These are phyloP conservation scores for Coreius guichenoti DNA, from an alignment of 2,797 vertebrate species.

Conservation along the genomic window DNA sequence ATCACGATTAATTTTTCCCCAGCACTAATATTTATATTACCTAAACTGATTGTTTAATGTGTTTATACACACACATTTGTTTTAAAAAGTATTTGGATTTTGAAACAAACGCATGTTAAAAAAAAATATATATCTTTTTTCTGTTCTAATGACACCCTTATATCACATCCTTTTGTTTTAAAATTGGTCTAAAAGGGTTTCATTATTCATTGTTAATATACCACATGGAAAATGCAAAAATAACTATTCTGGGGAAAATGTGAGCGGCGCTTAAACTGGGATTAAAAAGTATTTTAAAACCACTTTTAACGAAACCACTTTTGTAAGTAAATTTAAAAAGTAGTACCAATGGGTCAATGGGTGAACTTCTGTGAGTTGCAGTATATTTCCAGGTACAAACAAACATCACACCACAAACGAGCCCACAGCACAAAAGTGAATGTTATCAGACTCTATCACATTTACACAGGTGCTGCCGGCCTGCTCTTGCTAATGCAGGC, in stretches of 20 bases:
- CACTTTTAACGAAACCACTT: neutral
- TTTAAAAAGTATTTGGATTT: too few species aligned
- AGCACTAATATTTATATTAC: too few species aligned
- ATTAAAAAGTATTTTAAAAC: neutral
- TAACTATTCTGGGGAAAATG: neutral
- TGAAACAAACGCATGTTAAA: too few species aligned
- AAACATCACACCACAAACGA: slow-evolving; percentile 12
- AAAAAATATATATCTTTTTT: too few species aligned
- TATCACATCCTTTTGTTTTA: too few species aligned
- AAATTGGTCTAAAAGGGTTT: too few species aligned
- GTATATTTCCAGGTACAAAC: slow-evolving; percentile 30
- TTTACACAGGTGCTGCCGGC: slow-evolving; percentile 71
- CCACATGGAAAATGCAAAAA: neutral
- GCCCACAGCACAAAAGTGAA: slow-evolving; percentile 59
- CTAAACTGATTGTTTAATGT: too few species aligned
- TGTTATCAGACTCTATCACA: slow-evolving; percentile 75
- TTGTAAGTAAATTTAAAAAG: neutral
- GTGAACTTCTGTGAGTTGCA: slow-evolving; percentile 11
- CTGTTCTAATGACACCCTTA: too few species aligned
- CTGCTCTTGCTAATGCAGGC: slow-evolving; percentile 65
- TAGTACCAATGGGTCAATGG: neutral
- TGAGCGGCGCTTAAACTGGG: neutral
- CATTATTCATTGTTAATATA: too few species aligned
- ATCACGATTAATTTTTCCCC: too few species aligned
- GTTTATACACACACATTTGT: too few species aligned